These are phyloP conservation scores for Cynopterus sphinx DNA, from an alignment of 2,797 vertebrate genomes.

Conservation along the genomic window DNA sequence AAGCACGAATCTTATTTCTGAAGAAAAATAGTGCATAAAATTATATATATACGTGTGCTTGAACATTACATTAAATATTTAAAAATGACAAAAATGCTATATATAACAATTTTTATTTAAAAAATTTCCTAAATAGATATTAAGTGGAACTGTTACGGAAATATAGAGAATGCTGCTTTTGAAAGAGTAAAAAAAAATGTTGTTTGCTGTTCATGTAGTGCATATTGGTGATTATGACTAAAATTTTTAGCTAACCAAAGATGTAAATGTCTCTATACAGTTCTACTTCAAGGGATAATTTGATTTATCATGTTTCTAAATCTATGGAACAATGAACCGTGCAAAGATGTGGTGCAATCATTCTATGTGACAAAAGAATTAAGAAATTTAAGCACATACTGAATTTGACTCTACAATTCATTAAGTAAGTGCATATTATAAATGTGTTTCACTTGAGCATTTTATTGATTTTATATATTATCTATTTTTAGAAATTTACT, in stretches of 20 bases:
- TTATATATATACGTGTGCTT: not conserved
- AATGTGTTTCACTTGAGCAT: not conserved
- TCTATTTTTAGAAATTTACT: not conserved
- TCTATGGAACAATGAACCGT: not conserved
- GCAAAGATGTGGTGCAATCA: not conserved
- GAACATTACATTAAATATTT: not conserved
- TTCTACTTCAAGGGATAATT: not conserved
- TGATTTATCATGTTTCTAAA: not conserved
- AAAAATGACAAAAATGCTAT: not conserved
- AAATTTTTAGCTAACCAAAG: not conserved
- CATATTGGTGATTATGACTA: not conserved
- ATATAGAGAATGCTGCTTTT: not conserved
- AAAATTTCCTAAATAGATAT: not conserved
- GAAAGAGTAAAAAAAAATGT: not conserved
- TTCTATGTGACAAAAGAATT: not conserved
- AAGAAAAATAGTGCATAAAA: not conserved
- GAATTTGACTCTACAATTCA: not conserved
- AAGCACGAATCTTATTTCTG: not conserved
- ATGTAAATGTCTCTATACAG: not conserved
- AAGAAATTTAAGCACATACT: not conserved
- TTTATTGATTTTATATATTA: not conserved
- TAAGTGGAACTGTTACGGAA: not conserved
- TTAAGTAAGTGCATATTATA: not conserved
- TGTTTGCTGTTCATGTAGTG: not conserved
- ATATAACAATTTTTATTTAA: not conserved